phyloP scores from a whole-genome alignment of 2,113 vertebrate genomes.

The Proteles cristata region DNA sequence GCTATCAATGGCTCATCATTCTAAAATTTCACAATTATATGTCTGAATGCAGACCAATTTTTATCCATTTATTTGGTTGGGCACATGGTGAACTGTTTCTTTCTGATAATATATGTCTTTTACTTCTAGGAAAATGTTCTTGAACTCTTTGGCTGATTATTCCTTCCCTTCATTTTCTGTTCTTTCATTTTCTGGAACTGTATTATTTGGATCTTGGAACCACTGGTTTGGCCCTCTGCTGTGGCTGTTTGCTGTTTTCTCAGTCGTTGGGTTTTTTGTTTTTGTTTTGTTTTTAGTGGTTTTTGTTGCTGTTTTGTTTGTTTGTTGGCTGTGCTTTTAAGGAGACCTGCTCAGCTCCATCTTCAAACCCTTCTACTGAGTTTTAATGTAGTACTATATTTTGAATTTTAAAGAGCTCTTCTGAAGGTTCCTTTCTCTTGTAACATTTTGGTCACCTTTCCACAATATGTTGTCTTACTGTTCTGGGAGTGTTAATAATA shows the following conservation, averaged over 20 bases:
- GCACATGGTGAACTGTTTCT: not conserved
- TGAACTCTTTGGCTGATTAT: not conserved
- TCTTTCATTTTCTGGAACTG: not conserved
- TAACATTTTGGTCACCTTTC: slow-evolving; percentile 26
- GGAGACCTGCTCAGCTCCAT: not conserved
- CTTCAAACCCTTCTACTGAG: not conserved
- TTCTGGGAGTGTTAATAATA: slow-evolving; percentile 41
- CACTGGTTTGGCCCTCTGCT: not conserved
- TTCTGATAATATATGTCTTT: not conserved
- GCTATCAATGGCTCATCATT: not conserved
- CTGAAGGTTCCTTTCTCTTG: not conserved
- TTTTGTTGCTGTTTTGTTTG: not conserved
- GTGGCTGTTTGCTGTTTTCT: not conserved
- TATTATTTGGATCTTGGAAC: not conserved
- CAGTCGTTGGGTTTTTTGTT: not conserved
- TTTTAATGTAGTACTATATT: slow-evolving; percentile 3
- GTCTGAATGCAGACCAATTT: not conserved
- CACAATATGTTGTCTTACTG: not conserved
- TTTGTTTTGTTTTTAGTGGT: not conserved
- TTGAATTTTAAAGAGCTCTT: slow-evolving; percentile 28
- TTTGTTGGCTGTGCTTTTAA: not conserved
- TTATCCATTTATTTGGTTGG: not conserved
- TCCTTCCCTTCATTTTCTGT: not conserved
- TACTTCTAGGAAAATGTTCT: not conserved
- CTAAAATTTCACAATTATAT: not conserved